Conservation (phyloP, 2,113 vertebrate species). For the Epinephelus cyanopodus region DNA sequence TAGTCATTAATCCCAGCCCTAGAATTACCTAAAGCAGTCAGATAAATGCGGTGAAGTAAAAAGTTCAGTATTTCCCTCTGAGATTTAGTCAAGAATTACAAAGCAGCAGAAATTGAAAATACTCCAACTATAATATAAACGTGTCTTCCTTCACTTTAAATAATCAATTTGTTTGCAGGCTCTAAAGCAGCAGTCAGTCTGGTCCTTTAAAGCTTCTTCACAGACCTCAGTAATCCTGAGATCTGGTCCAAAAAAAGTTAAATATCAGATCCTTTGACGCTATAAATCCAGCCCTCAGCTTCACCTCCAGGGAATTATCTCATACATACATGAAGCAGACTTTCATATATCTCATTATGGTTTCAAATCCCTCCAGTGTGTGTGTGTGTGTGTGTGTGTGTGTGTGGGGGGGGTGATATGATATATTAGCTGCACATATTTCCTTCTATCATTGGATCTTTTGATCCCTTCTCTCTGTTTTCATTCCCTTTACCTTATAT, state of each 20-base stretch:
- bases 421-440: conserved; percentile 22
- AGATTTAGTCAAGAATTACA: no score
- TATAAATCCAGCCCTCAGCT: conserved; percentile 6
- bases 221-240: no score
- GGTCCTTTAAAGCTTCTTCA: no score
- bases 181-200: no score
- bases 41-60: no score
- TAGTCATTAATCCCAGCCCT: no score
- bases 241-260: neutral
- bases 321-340: neutral
- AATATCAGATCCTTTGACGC: neutral
- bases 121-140: no score
- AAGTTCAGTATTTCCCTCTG: no score
- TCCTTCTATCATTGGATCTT: conserved; percentile 27
- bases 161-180: no score
- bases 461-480: conserved; percentile 8
- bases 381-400: conserved; percentile 21
- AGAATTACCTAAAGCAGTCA: no score
- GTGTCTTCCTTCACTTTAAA: no score
- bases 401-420: neutral
- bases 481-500: conserved; percentile 8
- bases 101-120: no score
- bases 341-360: neutral
- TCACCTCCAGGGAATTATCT: conserved; percentile 13
- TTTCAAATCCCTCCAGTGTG: conserved; percentile 4